These are phyloP conservation scores for Thyatira batis DNA, from an alignment of 2,888 invertebrate genomes.

Conservation along the genomic window DNA sequence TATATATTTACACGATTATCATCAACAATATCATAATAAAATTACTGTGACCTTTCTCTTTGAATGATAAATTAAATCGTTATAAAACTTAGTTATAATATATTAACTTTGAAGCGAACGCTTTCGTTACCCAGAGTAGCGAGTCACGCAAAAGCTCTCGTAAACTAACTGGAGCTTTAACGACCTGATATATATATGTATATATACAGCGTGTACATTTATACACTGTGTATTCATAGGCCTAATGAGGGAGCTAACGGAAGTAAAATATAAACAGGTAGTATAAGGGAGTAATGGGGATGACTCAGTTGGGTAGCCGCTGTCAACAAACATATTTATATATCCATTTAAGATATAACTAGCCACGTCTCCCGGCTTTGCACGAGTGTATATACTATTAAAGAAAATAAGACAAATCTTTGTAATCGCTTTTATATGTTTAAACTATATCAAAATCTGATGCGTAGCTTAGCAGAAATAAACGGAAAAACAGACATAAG, in stretches of 20 bases:
- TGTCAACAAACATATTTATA: not conserved
- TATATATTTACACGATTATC: too few relatives aligned
- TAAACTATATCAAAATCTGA: too few relatives aligned
- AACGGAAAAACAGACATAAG: too few relatives aligned
- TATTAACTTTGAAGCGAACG: not conserved
- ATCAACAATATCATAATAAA: not conserved
- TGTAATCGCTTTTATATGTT: too few relatives aligned
- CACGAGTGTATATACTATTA: too few relatives aligned
- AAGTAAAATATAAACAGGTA: not conserved
- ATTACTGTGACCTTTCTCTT: not conserved
- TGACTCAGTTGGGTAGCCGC: not conserved
- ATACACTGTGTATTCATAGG: not conserved
- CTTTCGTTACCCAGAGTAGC: constrained; percentile 3
- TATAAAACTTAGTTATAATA: not conserved
- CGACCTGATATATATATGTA: constrained; percentile 1
- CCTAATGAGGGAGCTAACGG: not conserved
- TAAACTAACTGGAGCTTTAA: constrained; percentile 7
- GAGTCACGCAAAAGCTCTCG: constrained; percentile 6
- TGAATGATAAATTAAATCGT: constrained; percentile 3
- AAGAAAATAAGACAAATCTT: too few relatives aligned
- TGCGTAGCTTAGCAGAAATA: too few relatives aligned
- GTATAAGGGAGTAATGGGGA: not conserved
- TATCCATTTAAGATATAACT: too few relatives aligned
- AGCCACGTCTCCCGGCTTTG: too few relatives aligned
- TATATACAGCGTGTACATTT: not conserved